Evolutionary conservation across 64 coral and sea anemone genomes (phyloP), one percentile per base, ranked within the genome.

Genomic region (Porites australiensis): DNA sequence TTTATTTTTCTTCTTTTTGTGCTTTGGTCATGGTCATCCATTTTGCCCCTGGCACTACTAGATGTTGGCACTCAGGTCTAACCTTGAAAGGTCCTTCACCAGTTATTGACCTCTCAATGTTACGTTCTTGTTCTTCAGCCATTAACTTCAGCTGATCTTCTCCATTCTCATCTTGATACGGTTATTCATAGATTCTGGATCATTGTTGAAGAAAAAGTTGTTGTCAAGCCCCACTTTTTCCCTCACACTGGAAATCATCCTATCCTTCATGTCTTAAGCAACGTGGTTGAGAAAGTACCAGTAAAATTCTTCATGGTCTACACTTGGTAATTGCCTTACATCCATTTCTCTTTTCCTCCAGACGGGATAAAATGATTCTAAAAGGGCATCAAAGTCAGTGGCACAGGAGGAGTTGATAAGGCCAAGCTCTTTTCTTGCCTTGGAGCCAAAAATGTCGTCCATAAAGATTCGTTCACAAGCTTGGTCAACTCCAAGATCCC

Each of bases 141-240:
- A 77, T 55, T 37, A 37, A 11, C 11, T 55, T 55, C 53, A 55
- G 53, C 11, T 55, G 5, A 7, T 19, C 16, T 50, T 78, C 9
- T 50, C 52, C 45, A 50, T 78, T 51, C 13, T n/a, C 14, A 3
- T 78, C 48, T 78, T 78, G 14, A 78, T 52, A 3, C 75, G 12
- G 15, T 50, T 21, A 52, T 78, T 78, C 75, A 78, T 78, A 8
- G 75, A 78, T 23, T 78, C 75, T 14, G 75, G 75, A 15, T 52
- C 52, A 22, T 74, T 78, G 52, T 78, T 50, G 13, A 18, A 78
- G 13, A 55, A 77, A 14, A 77, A 44, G 47, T 7, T 18, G 44
- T 78, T 46, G 8, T 50, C 47, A 3, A 12, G 22, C 6, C 44
- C 75, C 7, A 22, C 11, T 37, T 50, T 78, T 52, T 78, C 48